Base-by-base conservation (phyloP, 2,113 vertebrate species). In the Recurvirostra avosetta region DNA sequence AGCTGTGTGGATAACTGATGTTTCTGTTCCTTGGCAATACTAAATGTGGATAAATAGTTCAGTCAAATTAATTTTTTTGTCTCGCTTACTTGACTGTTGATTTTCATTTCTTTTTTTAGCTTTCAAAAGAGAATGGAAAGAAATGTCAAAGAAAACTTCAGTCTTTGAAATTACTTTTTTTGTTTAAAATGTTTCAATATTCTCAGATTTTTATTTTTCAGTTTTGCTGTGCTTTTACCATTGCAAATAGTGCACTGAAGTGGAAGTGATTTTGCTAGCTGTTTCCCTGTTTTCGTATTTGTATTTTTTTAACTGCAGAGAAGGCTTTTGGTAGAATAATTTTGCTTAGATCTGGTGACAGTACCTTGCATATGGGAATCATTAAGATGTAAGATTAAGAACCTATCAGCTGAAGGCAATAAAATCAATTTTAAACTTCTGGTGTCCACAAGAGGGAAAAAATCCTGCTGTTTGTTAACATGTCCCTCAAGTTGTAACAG, bases 1-100 rank as follows among this genome's bases (percentile, higher is more conserved):
- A 94, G 74, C 90, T 95, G 58, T 79, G 90, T 13, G 78, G 92
- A 76, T 93, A 96, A 90, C 93, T 92, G 90, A 92, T 94, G 76
- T 93, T 95, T 94, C 93, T 1, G 0, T 90, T 95, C 79, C 59
- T 85, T 95, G 88, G 90, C 78, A 92, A 73, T 90, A 55, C 26
- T 93, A 83, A 95, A 95, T 77, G 82, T 83, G 68, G 45, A 76
- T 88, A 90, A 94, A 90, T 65, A 92, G 85, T 82, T 95, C 53
- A 49, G 53, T 82, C 27, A 90, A 93, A 90, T 68, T 4, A 87
- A 1, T 67, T 84, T 82, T 76, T 73, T 76, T 19, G 9, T 90
- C 87, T 59, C 0, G 0, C 36, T 78, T 95, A 36, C 52, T 89
- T 87, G 47, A 52, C 76, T 74, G 67, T 58, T 83, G 50, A 79